Evolutionary conservation across 2,797 vertebrate genomes (phyloP).

Genomic region (Gila robusta): DNA sequence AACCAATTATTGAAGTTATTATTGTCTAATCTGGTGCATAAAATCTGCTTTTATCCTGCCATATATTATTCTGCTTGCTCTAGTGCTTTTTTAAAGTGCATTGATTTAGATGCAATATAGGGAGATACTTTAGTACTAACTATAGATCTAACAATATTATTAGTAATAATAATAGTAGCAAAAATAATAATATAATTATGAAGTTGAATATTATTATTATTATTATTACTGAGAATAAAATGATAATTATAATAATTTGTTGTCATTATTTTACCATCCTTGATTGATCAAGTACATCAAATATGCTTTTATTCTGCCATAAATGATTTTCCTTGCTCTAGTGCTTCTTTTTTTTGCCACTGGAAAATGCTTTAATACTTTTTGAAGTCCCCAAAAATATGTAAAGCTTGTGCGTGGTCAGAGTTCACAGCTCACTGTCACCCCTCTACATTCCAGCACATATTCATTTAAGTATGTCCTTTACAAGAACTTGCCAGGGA

Average conservation of each 20-base stretch:
- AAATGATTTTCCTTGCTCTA: neutral
- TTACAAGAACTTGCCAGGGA: constrained; percentile 13
- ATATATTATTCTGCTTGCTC: neutral
- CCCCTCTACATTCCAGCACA: constrained; percentile 22
- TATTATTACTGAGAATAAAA: neutral
- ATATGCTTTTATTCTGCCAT: neutral
- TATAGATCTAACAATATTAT: neutral
- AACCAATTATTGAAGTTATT: neutral
- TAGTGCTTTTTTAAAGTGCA: neutral
- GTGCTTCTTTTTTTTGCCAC: neutral
- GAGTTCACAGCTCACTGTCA: constrained; percentile 24
- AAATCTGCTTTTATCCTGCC: neutral
- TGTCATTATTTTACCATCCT: neutral
- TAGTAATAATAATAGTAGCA: neutral
- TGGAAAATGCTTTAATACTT: constrained; percentile 9
- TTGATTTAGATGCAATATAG: neutral
- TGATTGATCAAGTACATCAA: neutral
- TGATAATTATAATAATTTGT: neutral
- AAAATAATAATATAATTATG: neutral
- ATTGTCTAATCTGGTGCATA: neutral
- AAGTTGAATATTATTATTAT: neutral
- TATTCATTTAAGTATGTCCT: constrained; percentile 22
- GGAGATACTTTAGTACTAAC: neutral
- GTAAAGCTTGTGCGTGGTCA: neutral
- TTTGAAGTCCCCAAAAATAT: neutral